Evolutionary conservation across 2,797 vertebrate genomes (phyloP).

Genomic region (Chromis chromis): DNA sequence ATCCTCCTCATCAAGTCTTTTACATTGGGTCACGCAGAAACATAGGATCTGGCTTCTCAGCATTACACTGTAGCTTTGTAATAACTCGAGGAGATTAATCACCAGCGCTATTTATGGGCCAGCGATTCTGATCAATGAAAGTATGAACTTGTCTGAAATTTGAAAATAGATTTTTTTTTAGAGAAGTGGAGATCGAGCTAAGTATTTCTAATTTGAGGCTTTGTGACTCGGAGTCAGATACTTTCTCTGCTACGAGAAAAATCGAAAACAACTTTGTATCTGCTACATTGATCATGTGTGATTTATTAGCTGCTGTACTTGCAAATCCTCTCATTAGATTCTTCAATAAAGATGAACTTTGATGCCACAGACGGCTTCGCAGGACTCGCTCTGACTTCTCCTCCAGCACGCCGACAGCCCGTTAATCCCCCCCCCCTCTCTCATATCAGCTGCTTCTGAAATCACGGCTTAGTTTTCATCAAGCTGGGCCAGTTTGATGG

Average conservation of each 20-base stretch:
- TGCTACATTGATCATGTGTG: slow-evolving; percentile 52
- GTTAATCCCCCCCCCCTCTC: slow-evolving; percentile 64
- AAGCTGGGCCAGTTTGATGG: slow-evolving; percentile 57
- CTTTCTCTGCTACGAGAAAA: not conserved
- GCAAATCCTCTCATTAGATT: slow-evolving; percentile 67
- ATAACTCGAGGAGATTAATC: slow-evolving; percentile 25
- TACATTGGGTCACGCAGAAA: slow-evolving; percentile 4
- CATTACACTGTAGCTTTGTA: slow-evolving; percentile 7
- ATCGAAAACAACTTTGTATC: slow-evolving; percentile 29
- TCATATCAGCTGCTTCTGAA: slow-evolving; percentile 69
- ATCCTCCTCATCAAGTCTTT: slow-evolving; percentile 2
- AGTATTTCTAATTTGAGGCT: slow-evolving; percentile 25
- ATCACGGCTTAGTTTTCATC: slow-evolving; percentile 74
- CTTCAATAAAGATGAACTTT: slow-evolving; percentile 76
- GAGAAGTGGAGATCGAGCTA: not conserved
- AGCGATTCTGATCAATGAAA: slow-evolving; percentile 27
- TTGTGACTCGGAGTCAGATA: slow-evolving; percentile 1
- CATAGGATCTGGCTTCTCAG: slow-evolving; percentile 11
- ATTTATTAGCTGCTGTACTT: slow-evolving; percentile 59
- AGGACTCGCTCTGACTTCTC: slow-evolving; percentile 46
- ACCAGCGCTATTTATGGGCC: slow-evolving; percentile 20
- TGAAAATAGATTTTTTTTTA: slow-evolving; percentile 15
- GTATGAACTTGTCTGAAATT: slow-evolving; percentile 20
- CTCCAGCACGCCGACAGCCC: slow-evolving; percentile 60
- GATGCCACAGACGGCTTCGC: slow-evolving; percentile 56